Evolutionary conservation across 2,888 invertebrate species (phyloP), one percentile per base, ranked within the genome.

Genomic region (Eulithis prunata): DNA sequence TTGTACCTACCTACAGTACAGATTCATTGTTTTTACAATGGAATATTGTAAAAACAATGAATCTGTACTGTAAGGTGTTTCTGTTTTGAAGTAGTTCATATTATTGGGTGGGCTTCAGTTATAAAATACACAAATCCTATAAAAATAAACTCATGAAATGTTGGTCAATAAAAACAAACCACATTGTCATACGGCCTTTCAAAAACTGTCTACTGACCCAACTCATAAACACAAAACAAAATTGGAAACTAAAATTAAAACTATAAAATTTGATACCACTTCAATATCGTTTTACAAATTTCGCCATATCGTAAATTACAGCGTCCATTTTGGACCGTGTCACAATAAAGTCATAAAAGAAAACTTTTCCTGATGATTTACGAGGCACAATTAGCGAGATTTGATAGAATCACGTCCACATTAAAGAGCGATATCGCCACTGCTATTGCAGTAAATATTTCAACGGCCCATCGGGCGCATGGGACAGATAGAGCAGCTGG

Each of bases 351-450:
- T 71, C 71, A 41, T 63, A 70, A 77, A 78, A 78, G 74, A 77
- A 61, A 66, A 64, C 70, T 68, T 56, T 71, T 71, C 55, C 62
- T 49, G 70, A 79, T 81, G 81, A 85, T 84, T 82, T 81, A 81
- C 75, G 70, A 32, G 63, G 63, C 66, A 80, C 82, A 85, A 88
- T 88, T 89, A 87, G 88, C 83, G 79, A 81, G 82, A 87, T 88
- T 89, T 85, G 84, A 84, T 74, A 85, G 77, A 82, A 85, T 85
- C 87, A 86, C 84, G 84, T 84, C 77, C 76, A 75, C 80, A 82
- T 84, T 84, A 83, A 78, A 75, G 75, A 78, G 78, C 79, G 71
- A 81, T 81, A 82, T 82, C 80, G 80, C 83, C 79, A 79, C 83
- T 85, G 81, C 76, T 79, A 72, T 64, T 71, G 79, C 74, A 78